Evolutionary conservation across 64 coral and sea anemone genomes (phyloP).

Genomic region (Stichodactyla mertensii): DNA sequence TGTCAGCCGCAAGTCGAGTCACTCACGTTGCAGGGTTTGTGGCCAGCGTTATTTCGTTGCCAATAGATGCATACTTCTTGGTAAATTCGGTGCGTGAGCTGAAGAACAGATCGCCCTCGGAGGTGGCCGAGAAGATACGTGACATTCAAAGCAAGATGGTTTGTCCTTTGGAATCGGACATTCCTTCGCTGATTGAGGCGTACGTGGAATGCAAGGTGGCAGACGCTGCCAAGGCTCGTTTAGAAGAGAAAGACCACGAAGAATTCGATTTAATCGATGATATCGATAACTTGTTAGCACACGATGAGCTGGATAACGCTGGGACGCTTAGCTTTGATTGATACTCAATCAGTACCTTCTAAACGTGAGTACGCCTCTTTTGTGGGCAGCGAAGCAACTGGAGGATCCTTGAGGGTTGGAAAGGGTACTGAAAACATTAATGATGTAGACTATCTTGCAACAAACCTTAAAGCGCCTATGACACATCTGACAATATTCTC

Average conservation of each 20-base stretch:
- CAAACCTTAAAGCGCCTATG: no score
- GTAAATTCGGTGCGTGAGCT: conserved; percentile 45
- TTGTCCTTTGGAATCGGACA: conserved; percentile 26
- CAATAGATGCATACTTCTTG: conserved; percentile 61
- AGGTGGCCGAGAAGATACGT: conserved; percentile 39
- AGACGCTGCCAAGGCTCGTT: conserved; percentile 20
- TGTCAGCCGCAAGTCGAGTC: conserved; percentile 38
- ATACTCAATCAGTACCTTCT: not conserved
- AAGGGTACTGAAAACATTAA: no score
- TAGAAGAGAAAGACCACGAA: not conserved
- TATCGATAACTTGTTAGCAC: not conserved
- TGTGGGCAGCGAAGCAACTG: not conserved
- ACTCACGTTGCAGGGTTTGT: conserved; percentile 59
- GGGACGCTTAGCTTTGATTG: conserved; percentile 7
- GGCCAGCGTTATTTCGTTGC: conserved; percentile 40
- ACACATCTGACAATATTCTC: no score
- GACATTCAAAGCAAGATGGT: conserved; percentile 45
- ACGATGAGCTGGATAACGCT: not conserved
- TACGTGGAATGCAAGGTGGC: conserved; percentile 52
- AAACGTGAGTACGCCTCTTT: not conserved
- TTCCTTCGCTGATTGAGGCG: conserved; percentile 27
- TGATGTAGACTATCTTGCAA: no score
- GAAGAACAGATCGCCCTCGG: conserved; percentile 33
- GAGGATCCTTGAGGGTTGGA: no score
- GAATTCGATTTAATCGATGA: not conserved